Base-by-base conservation (phyloP, 2,888 invertebrate species). In the Heliconius erato region DNA sequence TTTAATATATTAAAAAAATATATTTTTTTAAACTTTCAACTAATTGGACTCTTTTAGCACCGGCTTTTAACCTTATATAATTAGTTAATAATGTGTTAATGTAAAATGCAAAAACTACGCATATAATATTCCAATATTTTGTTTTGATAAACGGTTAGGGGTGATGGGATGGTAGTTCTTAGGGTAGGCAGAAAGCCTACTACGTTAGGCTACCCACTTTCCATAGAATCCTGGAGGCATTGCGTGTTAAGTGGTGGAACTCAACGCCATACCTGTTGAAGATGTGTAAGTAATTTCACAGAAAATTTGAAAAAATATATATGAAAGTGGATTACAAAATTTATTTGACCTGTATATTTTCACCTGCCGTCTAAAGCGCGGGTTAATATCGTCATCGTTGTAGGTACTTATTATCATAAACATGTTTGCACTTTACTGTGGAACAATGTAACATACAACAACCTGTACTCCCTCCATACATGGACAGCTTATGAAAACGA, bases 381-480 rank as follows among this genome's bases (percentile, higher is more conserved):
- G 84, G 85, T 82, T 82, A 84, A 71, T 40, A 83, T 79, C 78
- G 79, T 71, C 81, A 77, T 83, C 84, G 67, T 78, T 78, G 78
- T 67, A 80, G 77, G 69, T 80, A 76, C 74, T 83, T 72, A 84
- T 83, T 83, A 85, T 71, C 82, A 82, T 82, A 80, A 83, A 85
- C 84, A 84, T 82, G 85, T 86, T 86, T 84, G 82, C 86, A 86
- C 84, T 85, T 85, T 84, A 80, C 85, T 83, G 83, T 82, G 83
- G 84, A 84, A 85, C 84, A 83, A 85, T 85, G 84, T 85, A 77
- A 81, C 82, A 72, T 79, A 79, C 72, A 77, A 72, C 79, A 78
- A 82, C 79, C 67, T 81, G 79, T 74, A 79, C 77, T 49, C 63
- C 9, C 28, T n/a, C 81, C 65, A 40, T 79, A 79, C 79, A 84